phyloP scores from a whole-genome alignment of 2,888 invertebrate genomes.

The Sarcophaga variegata region DNA sequence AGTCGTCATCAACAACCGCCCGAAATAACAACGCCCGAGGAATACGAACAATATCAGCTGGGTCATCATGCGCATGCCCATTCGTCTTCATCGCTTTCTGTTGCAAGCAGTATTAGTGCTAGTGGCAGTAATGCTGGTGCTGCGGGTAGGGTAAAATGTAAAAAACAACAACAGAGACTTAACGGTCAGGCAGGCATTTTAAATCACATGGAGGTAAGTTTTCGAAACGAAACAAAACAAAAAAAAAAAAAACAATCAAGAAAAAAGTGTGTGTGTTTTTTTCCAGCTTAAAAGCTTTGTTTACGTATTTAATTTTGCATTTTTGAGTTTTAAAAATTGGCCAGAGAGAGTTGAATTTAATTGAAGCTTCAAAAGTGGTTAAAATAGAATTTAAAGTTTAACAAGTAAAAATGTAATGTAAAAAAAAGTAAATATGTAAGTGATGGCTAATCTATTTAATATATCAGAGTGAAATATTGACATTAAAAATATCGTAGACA shows the following conservation, averaged over 20 bases:
- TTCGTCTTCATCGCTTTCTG: constrained; percentile 75
- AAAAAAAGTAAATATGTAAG: too few relatives aligned
- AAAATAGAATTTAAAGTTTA: too few relatives aligned
- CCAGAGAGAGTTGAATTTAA: too few relatives aligned
- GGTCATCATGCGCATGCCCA: constrained; percentile 74
- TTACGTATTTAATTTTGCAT: constrained; percentile 18
- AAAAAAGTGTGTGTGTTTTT: constrained; percentile 44
- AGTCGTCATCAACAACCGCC: constrained; percentile 74
- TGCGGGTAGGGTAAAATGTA: constrained; percentile 70
- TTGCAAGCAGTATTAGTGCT: constrained; percentile 75
- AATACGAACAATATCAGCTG: constrained; percentile 76
- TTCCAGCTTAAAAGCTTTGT: constrained; percentile 47
- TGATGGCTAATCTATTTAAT: too few relatives aligned
- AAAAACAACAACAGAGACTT: constrained; percentile 68
- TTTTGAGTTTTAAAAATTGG: too few relatives aligned
- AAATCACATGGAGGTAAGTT: constrained; percentile 66
- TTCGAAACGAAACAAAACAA: not conserved
- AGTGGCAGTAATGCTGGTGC: constrained; percentile 65
- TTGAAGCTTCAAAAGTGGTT: too few relatives aligned
- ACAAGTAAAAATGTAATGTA: too few relatives aligned
- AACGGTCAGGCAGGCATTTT: constrained; percentile 33
- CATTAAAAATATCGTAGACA: too few relatives aligned
- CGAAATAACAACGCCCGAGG: constrained; percentile 76
- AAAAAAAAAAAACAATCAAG: not conserved
- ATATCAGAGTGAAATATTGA: too few relatives aligned